Evolutionary conservation across 2,888 invertebrate species (phyloP), one percentile per base, ranked within the genome.

Genomic region (Disparrhopalites patrizii): DNA sequence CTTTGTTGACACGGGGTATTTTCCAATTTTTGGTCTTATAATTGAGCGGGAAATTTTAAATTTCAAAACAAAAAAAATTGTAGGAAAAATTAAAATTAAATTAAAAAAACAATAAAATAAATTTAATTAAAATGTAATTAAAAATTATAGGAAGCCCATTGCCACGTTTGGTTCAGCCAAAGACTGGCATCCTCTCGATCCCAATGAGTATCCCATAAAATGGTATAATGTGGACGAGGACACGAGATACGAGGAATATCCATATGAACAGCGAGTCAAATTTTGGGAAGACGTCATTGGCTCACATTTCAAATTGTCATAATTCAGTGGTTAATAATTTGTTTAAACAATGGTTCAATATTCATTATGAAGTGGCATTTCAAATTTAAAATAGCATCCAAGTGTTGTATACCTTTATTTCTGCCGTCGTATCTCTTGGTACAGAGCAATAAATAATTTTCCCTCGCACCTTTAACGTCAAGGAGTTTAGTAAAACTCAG

Each of bases 171-270:
- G 52, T 10, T 15, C 52, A 25, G 52, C 52, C n/a, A 25, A 52
- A 28, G 52, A 52, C 28, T 52, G 52, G 52, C 52, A 52, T 52
- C 28, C 52, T 7, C 52, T 52, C 1, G 25, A 27, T 2, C 28
- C 52, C 4, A 28, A 18, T 23, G 52, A 52, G 28, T 52, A 52
- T 13, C 52, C 52, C 27, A 28, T 52, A 2, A 52, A 52, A 27
- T 52, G 52, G 52, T 52, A 52, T 30, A 52, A 25, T 13, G 30
- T 52, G 13, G 52, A 25, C 28, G 27, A 52, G 15, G 52, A 52
- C 15, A 52, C 52, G 28, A 13, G 18, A 18, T 52, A 52, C 15
- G 28, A 25, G 15, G 52, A 52, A 13, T 52, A 52, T 27, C 52
- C 52, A 15, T 52, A 52, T 13, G 52, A 52, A 13, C 28, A 25